These are phyloP conservation scores for Euleptes europaea DNA, from an alignment of 2,113 vertebrate genomes.

Conservation along the genomic window DNA sequence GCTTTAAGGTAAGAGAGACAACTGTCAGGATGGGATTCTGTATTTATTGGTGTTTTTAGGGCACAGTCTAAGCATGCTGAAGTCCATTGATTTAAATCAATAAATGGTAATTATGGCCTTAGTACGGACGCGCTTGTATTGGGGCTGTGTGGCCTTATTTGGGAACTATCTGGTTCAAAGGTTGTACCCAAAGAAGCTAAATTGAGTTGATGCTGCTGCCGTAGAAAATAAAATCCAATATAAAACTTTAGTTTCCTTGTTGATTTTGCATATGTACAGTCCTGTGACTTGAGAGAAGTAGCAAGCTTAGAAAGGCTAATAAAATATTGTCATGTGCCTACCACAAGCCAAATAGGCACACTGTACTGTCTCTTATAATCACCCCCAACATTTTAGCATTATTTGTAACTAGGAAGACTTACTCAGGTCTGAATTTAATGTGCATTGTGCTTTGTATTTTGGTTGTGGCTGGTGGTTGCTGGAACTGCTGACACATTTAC, in stretches of 20 bases:
- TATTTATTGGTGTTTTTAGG: too few species aligned
- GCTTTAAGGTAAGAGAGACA: conserved; percentile 84
- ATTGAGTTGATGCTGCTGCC: not conserved
- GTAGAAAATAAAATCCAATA: not conserved
- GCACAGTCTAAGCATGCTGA: not conserved
- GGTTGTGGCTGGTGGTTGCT: not conserved
- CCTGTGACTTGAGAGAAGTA: not conserved
- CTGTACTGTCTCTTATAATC: not conserved
- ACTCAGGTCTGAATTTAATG: not conserved
- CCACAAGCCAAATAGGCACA: not conserved
- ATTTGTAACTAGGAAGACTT: not conserved
- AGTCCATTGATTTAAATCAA: not conserved
- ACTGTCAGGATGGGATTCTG: not conserved
- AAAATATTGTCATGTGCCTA: not conserved
- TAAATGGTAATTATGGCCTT: not conserved
- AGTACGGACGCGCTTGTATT: not conserved
- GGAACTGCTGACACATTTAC: conserved; percentile 12
- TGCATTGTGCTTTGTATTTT: not conserved
- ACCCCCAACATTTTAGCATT: not conserved
- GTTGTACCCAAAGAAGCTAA: not conserved
- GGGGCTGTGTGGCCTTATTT: not conserved
- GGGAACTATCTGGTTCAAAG: not conserved
- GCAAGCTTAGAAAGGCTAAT: not conserved
- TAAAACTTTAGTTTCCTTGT: not conserved
- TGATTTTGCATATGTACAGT: not conserved